Conservation (phyloP, 1,140 invertebrate species). For the Drosophila tsacasi region DNA sequence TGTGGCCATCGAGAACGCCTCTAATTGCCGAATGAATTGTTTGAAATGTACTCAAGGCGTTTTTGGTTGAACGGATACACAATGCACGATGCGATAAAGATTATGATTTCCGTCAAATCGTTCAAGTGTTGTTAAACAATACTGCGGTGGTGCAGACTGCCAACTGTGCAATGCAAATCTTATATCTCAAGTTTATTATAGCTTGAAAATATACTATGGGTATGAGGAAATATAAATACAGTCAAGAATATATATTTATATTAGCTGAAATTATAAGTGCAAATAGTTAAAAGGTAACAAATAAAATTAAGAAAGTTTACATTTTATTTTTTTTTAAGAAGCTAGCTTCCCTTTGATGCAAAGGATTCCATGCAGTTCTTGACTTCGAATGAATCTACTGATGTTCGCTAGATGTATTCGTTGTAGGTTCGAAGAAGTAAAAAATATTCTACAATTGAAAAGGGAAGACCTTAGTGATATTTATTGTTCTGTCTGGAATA, state of each 20-base stretch:
- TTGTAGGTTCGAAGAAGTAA: too few relatives aligned
- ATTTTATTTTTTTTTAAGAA: not conserved
- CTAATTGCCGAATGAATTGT: conserved; percentile 33
- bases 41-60: conserved; percentile 41
- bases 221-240: not conserved
- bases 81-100: conserved; percentile 2
- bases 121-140: conserved; percentile 5
- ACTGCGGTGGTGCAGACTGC: not conserved
- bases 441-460: too few relatives aligned
- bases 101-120: conserved; percentile 4
- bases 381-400: not conserved
- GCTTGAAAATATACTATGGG: not conserved
- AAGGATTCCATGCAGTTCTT: not conserved
- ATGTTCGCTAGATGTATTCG: not conserved
- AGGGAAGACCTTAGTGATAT: too few relatives aligned
- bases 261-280: too few relatives aligned
- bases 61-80: conserved; percentile 5
- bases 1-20: conserved; percentile 34
- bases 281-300: not conserved
- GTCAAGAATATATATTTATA: not conserved
- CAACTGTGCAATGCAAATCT: not conserved
- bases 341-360: accelerated
- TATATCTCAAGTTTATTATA: not conserved
- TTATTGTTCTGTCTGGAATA: too few relatives aligned
- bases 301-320: not conserved